phyloP scores from a whole-genome alignment of 1,140 invertebrate genomes.

The Marisa cornuarietis region DNA sequence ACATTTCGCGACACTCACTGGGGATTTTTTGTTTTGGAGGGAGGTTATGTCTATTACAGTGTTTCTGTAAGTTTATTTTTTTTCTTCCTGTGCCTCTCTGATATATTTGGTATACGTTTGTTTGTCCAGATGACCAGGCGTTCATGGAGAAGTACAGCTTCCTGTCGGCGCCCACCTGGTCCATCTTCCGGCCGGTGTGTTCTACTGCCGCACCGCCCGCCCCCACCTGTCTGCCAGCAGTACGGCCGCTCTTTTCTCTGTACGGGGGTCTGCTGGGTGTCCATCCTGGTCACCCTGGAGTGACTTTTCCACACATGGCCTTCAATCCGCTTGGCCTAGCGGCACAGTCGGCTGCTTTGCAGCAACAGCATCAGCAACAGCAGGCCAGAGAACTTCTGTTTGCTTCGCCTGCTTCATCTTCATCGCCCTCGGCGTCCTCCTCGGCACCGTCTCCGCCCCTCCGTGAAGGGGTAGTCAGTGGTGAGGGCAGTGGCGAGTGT shows the following conservation, averaged over 20 bases:
- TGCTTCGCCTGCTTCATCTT: neutral
- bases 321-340: conserved; percentile 12
- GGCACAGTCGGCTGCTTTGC: neutral
- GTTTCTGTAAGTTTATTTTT: too few relatives aligned
- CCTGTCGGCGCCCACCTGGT: conserved; percentile 43
- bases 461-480: neutral
- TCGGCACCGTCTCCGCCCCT: conserved; percentile 8
- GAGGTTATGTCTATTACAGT: too few relatives aligned
- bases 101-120: neutral
- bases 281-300: conserved; percentile 36
- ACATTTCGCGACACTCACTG: too few relatives aligned
- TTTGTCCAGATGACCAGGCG: conserved; percentile 42
- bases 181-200: conserved; percentile 51
- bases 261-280: conserved; percentile 55
- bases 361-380: conserved; percentile 7
- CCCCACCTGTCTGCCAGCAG: conserved; percentile 23
- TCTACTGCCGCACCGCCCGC: conserved; percentile 41
- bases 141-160: conserved; percentile 43
- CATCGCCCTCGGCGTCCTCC: conserved; percentile 6
- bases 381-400: conserved; percentile 2
- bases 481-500: neutral
- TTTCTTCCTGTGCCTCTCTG: too few relatives aligned
- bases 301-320: conserved; percentile 44
- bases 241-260: conserved; percentile 48
- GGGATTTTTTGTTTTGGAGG: too few relatives aligned